Evolutionary conservation across 2,888 invertebrate species (phyloP), one percentile per base, ranked within the genome.

Genomic region (Eristalinus aeneus): DNA sequence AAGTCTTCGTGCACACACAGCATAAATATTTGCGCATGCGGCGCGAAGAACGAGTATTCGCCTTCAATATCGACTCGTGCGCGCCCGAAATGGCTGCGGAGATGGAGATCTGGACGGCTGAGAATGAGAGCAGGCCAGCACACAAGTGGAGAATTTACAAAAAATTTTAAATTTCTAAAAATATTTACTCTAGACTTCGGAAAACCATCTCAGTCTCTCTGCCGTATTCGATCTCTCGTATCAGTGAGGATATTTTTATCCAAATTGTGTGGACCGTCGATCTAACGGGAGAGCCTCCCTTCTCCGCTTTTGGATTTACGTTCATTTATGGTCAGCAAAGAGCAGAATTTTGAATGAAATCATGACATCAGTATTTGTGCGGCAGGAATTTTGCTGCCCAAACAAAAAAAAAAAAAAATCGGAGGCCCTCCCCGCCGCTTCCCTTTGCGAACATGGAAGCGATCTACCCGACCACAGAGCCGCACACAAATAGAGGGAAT

Each of bases 251-350:
- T 86, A 86, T 86, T 86, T 86, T 82, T 86, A 74, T 46, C 69
- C 67, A 58, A 34, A 4, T 10, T 10, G 34, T 34, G 10, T 39
- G n/a, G 16, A 46, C 46, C 46, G 46, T 46, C 1, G 16, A 46
- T 60, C 73, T 54, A 68, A 81, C 76, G 60, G 46, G 65, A 60
- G 32, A n/a, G 36, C 23, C 72, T 81, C 61, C 71, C 20, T 64
- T 23, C 23, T 23, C 23, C 12, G 31, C 34, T 68, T 63, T 36
- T 67, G 36, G 75, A 79, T 75, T 87, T 87, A 79, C 65, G 75
- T 79, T 87, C 87, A 78, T 87, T 75, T 87, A 87, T 87, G 87
- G 87, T 87, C 86, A 78, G 82, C 65, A 34, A 16, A 56, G 56
- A 63, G 71, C 71, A 67, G 27, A 74, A 67, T 74, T 80, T 74